Evolutionary conservation across 2,113 vertebrate genomes (phyloP).

Genomic region (Apteryx owenii): DNA sequence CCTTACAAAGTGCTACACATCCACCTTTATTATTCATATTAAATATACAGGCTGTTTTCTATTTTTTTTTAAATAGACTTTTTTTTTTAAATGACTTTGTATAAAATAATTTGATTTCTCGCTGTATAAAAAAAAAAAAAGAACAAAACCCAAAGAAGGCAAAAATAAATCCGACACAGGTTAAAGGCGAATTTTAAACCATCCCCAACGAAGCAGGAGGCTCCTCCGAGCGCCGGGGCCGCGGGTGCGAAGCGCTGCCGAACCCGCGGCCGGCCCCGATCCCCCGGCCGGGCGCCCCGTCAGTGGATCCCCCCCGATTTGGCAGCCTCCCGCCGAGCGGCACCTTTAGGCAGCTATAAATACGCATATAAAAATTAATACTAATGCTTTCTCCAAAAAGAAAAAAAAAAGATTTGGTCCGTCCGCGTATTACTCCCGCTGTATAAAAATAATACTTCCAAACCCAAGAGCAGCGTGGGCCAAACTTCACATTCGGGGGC

Average conservation of each 20-base stretch:
- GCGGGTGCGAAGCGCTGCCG: neutral
- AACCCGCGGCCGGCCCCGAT: no score
- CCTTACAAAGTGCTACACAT: neutral
- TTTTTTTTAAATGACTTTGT: conserved; percentile 76
- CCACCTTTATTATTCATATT: conserved; percentile 76
- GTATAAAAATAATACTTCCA: conserved; percentile 43
- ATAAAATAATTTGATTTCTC: conserved; percentile 83
- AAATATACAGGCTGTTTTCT: conserved; percentile 77
- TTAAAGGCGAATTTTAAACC: neutral
- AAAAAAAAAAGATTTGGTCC: neutral
- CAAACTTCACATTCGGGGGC: neutral
- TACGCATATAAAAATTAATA: conserved; percentile 8
- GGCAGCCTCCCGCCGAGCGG: no score
- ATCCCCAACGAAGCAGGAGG: no score
- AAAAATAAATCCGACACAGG: neutral
- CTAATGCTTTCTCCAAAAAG: conserved; percentile 11
- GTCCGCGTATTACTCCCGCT: neutral
- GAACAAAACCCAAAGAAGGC: neutral
- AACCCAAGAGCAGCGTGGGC: neutral
- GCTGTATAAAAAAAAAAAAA: conserved; percentile 67
- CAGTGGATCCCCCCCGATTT: no score
- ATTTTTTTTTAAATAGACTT: conserved; percentile 81
- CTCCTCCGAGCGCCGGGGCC: no score
- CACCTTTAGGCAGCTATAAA: conserved; percentile 40
- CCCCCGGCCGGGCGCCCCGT: no score